Percentiles rank a stretch among this genome's conserved stretches.
Evolutionary conservation across 2,113 vertebrate species (phyloP).

Genomic region (Ictalurus punctatus): DNA sequence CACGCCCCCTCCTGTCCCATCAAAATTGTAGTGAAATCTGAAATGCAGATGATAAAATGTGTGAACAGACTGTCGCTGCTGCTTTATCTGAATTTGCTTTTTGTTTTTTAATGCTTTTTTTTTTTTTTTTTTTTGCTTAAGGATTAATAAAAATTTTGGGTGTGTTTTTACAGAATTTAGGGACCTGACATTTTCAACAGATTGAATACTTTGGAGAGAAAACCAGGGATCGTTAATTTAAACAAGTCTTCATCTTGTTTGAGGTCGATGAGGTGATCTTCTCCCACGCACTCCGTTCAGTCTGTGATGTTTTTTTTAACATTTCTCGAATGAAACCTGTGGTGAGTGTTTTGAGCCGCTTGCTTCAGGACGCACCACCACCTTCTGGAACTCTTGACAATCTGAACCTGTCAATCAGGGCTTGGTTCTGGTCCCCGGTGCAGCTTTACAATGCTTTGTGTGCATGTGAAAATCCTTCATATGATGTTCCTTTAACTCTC

Average conservation of each 20-base stretch:
- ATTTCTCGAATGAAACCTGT: too few species aligned
- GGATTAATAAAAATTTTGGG: neutral
- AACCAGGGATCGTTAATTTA: neutral
- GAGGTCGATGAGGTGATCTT: neutral
- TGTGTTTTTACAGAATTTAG: neutral
- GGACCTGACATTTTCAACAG: neutral
- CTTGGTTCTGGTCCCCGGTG: neutral
- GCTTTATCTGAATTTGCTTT: neutral
- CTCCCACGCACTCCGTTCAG: neutral
- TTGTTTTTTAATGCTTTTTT: neutral
- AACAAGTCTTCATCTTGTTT: neutral
- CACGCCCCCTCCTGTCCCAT: too few species aligned
- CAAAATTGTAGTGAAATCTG: neutral
- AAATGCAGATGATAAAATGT: neutral
- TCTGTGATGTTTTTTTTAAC: too few species aligned
- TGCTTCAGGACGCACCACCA: neutral
- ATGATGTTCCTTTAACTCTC: neutral
- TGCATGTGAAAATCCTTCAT: slow-evolving; percentile 4
- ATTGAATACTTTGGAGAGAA: neutral
- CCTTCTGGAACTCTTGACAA: neutral
- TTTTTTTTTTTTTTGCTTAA: neutral
- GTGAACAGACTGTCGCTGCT: neutral
- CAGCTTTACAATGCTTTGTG: neutral
- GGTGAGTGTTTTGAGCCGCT: too few species aligned
- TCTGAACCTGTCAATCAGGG: neutral